Percentiles rank a stretch among this genome's conserved stretches.
Conservation (phyloP, 2,797 vertebrate genomes). For the Mergus octosetaceus region DNA sequence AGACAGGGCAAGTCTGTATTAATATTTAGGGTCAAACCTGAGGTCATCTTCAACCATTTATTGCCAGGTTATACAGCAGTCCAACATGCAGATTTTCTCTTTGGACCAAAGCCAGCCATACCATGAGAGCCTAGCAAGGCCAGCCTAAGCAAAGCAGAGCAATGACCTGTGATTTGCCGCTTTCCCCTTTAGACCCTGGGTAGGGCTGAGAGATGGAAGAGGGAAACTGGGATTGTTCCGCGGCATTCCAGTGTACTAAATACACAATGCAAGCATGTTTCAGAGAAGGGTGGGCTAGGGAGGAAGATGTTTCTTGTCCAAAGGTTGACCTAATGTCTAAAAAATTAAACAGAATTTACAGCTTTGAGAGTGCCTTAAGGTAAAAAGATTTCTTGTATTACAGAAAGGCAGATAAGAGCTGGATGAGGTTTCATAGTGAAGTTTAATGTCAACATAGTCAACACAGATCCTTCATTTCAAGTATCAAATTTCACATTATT, state of each 20-base stretch:
- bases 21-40: background rate
- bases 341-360: background rate
- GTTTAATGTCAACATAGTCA: background rate
- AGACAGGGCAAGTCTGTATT: background rate
- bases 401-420: background rate
- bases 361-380: background rate
- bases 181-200: rapidly evolving
- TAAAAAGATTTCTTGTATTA: background rate
- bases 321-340: background rate
- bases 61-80: background rate
- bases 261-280: rapidly evolving
- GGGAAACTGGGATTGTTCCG: rapidly evolving
- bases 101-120: background rate
- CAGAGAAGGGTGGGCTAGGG: background rate
- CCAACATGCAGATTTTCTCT: background rate
- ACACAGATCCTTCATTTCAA: background rate
- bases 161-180: background rate
- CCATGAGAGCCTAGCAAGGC: background rate
- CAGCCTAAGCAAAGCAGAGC: background rate
- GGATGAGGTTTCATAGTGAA: background rate
- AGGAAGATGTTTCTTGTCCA: background rate
- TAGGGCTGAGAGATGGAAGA: background rate
- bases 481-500: background rate
- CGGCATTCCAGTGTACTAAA: background rate
- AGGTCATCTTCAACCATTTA: background rate